Percentiles rank a stretch among this genome's conserved stretches.
Evolutionary conservation across 2,797 vertebrate species (phyloP).

Genomic region (Caiman crocodilus): DNA sequence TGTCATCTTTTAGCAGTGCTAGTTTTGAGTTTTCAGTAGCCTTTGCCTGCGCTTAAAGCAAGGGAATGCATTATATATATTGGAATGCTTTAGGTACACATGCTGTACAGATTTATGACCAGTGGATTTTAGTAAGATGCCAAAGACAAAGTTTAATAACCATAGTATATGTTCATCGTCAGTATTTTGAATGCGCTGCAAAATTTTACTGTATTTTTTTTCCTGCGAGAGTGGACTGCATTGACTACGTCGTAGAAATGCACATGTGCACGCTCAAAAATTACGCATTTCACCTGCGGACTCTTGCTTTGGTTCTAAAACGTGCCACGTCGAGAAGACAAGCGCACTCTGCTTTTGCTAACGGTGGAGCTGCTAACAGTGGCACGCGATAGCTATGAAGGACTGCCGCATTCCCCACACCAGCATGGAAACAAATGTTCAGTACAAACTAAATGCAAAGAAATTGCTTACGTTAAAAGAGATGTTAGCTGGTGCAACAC

Average conservation of each 20-base stretch:
- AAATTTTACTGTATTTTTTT: not conserved
- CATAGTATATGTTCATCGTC: not conserved
- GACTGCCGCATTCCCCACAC: not conserved
- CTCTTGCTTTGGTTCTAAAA: conserved; percentile 33
- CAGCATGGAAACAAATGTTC: conserved; percentile 44
- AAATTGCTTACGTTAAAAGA: not conserved
- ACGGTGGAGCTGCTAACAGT: conserved; percentile 34
- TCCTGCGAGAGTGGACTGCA: not conserved
- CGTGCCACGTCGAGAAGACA: not conserved
- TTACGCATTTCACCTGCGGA: not conserved
- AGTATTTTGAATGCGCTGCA: conserved; percentile 18
- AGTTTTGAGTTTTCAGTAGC: not conserved
- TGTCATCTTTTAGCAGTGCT: not conserved
- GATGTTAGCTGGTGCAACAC: not conserved
- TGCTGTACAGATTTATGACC: not conserved
- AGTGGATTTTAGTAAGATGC: not conserved
- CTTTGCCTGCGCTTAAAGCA: not conserved
- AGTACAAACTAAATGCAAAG: not conserved
- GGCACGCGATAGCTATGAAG: not conserved
- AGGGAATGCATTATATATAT: not conserved
- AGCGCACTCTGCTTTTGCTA: not conserved
- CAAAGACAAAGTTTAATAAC: conserved; percentile 19
- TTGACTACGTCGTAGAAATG: conserved; percentile 37
- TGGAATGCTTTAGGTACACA: not conserved
- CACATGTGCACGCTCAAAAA: not conserved